Evolutionary conservation across 1,140 invertebrate species (phyloP).

Genomic region (Nautilus pompilius): DNA sequence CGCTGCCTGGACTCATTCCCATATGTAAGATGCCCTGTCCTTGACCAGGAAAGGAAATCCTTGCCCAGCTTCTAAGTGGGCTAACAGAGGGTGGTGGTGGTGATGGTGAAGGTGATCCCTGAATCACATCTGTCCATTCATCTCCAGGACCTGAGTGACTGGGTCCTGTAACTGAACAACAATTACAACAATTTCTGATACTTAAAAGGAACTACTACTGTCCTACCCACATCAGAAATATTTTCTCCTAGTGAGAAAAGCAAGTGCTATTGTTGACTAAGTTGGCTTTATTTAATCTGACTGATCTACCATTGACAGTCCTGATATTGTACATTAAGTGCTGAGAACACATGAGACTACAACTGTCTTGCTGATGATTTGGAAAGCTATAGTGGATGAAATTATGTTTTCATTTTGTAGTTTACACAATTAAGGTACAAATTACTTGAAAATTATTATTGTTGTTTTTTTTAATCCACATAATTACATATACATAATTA

Average conservation of each 20-base stretch:
- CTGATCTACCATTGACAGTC: no score
- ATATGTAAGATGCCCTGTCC: conserved; percentile 9
- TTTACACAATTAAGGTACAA: no score
- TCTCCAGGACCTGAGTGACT: no score
- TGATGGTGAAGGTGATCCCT: not conserved
- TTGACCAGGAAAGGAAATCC: not conserved
- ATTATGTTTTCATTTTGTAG: no score
- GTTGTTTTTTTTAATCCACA: not conserved
- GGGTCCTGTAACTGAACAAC: conserved; percentile 15
- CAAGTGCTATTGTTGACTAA: no score
- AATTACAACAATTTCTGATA: not conserved
- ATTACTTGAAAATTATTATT: no score
- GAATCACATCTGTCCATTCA: conserved; percentile 12
- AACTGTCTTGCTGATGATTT: no score
- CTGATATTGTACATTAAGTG: no score
- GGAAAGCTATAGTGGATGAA: no score
- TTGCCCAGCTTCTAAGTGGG: conserved; percentile 2
- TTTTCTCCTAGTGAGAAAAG: not conserved
- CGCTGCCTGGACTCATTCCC: conserved; percentile 12
- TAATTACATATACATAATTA: no score
- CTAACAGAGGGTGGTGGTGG: conserved; percentile 9
- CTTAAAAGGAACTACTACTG: not conserved
- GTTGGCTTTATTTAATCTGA: no score
- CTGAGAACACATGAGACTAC: no score
- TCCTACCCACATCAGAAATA: not conserved